A percentile compares a stretch with the other conserved stretches of the same genome.
phyloP scores from a whole-genome alignment of 2,797 vertebrate species.

The Hipposideros larvatus region DNA sequence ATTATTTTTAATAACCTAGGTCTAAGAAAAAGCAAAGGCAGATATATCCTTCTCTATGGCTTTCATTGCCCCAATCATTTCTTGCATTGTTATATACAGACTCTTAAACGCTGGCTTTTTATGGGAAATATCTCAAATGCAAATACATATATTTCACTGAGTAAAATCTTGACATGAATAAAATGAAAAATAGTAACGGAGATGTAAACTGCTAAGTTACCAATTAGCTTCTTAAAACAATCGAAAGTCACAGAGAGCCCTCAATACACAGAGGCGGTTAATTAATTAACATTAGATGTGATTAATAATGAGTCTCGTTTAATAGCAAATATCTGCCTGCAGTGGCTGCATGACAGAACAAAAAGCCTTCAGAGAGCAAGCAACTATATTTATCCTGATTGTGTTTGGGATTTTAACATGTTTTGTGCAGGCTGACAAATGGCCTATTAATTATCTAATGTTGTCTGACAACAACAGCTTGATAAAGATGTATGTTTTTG shows the following conservation, averaged over 20 bases:
- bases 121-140: slow-evolving; percentile 66
- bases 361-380: slow-evolving; percentile 92
- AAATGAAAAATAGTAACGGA: slow-evolving; percentile 91
- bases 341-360: slow-evolving; percentile 93
- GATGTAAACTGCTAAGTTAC: slow-evolving; percentile 90
- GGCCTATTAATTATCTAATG: slow-evolving; percentile 99
- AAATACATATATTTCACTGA: slow-evolving; percentile 66
- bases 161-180: slow-evolving; percentile 72
- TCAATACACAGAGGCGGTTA: slow-evolving; percentile 91
- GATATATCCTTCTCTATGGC: neutral
- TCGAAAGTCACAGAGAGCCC: slow-evolving; percentile 91
- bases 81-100: neutral
- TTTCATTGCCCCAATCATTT: slow-evolving; percentile 26
- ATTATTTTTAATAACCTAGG: slow-evolving; percentile 37
- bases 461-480: slow-evolving; percentile 99
- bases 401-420: slow-evolving; percentile 97
- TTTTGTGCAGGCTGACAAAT: slow-evolving; percentile 99
- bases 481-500: slow-evolving; percentile 99
- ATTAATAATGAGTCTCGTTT: slow-evolving; percentile 98
- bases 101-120: slow-evolving; percentile 53
- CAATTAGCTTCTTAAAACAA: slow-evolving; percentile 96
- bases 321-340: slow-evolving; percentile 95
- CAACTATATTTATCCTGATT: slow-evolving; percentile 97
- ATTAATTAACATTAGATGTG: slow-evolving; percentile 99
- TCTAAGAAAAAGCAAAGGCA: neutral